Conservation (phyloP, 1,140 invertebrate genomes). For the Ceratosolen solmsi region DNA sequence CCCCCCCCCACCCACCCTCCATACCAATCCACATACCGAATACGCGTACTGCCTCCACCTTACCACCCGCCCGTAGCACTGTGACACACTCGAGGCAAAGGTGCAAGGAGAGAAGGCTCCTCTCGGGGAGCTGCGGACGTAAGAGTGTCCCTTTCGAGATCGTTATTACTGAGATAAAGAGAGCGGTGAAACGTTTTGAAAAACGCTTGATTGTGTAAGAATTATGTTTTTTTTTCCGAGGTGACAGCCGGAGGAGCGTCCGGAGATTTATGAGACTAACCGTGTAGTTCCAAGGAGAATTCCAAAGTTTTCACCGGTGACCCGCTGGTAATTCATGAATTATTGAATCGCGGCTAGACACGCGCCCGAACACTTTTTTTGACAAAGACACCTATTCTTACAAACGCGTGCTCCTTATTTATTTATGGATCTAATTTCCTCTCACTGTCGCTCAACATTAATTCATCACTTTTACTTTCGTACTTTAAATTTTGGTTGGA, state of each 20-base stretch:
- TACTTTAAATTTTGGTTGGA: no score
- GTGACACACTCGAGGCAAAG: background rate
- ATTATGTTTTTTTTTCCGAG: constrained; percentile 48
- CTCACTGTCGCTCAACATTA: background rate
- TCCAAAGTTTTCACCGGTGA: constrained; percentile 31
- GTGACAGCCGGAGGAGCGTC: constrained; percentile 7
- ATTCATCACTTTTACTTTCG: background rate
- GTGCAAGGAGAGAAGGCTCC: constrained; percentile 1
- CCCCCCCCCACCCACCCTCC: background rate
- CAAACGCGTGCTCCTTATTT: background rate
- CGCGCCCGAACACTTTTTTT: constrained; percentile 19
- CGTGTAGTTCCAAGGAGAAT: constrained; percentile 22
- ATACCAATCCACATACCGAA: no score
- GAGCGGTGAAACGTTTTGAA: constrained; percentile 46
- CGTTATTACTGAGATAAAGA: constrained; percentile 47
- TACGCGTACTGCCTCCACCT: no score
- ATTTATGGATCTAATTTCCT: constrained; percentile 18
- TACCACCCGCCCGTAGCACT: no score
- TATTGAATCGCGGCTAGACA: constrained; percentile 33
- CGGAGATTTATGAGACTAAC: constrained; percentile 43
- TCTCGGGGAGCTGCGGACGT: background rate
- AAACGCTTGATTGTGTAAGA: constrained; percentile 46
- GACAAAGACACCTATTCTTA: background rate
- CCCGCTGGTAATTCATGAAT: constrained; percentile 41
- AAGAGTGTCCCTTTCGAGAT: constrained; percentile 16